phyloP scores from a whole-genome alignment of 1,140 invertebrate species.

The Drosophila orena region DNA sequence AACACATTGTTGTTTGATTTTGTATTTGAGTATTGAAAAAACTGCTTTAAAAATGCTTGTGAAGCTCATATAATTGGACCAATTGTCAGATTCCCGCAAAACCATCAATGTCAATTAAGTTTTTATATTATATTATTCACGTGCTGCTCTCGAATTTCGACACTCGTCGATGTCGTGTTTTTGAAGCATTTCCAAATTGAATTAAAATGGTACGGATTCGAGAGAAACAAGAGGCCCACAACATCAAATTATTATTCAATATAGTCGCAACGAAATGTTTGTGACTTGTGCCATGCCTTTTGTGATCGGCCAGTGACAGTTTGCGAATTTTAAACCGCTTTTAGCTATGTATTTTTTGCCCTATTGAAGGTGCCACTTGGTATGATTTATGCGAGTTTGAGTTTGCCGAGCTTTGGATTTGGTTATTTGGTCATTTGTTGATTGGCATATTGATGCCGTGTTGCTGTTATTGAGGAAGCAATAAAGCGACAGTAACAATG shows the following conservation, averaged over 20 bases:
- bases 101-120: slow-evolving; percentile 61
- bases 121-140: slow-evolving; percentile 48
- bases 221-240: slow-evolving; percentile 20
- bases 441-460: slow-evolving; percentile 33
- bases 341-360: slow-evolving; percentile 31
- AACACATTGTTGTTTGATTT: no score
- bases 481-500: slow-evolving; percentile 39
- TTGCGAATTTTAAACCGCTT: slow-evolving; percentile 69
- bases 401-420: slow-evolving; percentile 17
- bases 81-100: slow-evolving; percentile 23
- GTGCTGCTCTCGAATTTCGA: slow-evolving; percentile 11
- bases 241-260: slow-evolving; percentile 73
- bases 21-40: no score
- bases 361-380: slow-evolving; percentile 50
- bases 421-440: slow-evolving; percentile 10
- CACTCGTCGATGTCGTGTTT: slow-evolving; percentile 46
- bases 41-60: background rate
- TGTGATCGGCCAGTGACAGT: slow-evolving; percentile 62
- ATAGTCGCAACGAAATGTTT: slow-evolving; percentile 76
- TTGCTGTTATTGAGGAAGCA: slow-evolving; percentile 29
- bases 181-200: slow-evolving; percentile 58
- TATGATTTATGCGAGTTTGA: slow-evolving; percentile 64
- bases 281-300: slow-evolving; percentile 66
- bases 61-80: slow-evolving; percentile 14
- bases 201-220: slow-evolving; percentile 56